Conservation (phyloP, 2,113 vertebrate species). For the Raja brachyura region DNA sequence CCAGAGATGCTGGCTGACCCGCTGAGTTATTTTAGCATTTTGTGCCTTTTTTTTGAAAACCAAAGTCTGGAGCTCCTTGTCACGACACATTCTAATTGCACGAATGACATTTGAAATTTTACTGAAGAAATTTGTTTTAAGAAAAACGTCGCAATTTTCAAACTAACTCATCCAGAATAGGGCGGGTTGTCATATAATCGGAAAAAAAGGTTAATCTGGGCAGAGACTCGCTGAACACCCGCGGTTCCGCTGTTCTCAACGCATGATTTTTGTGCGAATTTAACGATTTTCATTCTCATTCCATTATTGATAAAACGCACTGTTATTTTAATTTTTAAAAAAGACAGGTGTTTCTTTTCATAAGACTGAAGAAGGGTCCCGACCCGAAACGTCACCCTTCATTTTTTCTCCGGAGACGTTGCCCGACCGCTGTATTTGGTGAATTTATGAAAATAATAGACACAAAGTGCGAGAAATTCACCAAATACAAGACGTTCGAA, state of each 20-base stretch:
- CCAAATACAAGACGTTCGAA: neutral
- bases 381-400: too few relatives aligned
- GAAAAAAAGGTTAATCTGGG: neutral
- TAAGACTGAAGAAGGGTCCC: too few relatives aligned
- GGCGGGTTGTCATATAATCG: neutral
- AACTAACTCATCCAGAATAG: neutral
- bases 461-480: neutral
- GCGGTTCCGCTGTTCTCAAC: neutral
- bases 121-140: neutral
- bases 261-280: neutral
- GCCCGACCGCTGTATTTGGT: too few relatives aligned
- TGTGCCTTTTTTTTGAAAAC: too few relatives aligned
- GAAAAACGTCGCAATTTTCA: neutral
- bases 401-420: too few relatives aligned
- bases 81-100: neutral
- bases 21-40: too few relatives aligned
- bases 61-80: too few relatives aligned
- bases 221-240: neutral
- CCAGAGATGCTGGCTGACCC: too few relatives aligned
- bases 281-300: neutral
- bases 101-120: neutral
- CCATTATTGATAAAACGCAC: neutral
- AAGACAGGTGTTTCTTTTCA: neutral
- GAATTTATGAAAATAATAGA: too few relatives aligned
- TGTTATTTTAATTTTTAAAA: neutral